A percentile compares a stretch with the other conserved stretches of the same genome.
phyloP scores from a whole-genome alignment of 37 sponge, comb jelly and placozoan genomes.

The Chondrilla cf. caribensis region DNA sequence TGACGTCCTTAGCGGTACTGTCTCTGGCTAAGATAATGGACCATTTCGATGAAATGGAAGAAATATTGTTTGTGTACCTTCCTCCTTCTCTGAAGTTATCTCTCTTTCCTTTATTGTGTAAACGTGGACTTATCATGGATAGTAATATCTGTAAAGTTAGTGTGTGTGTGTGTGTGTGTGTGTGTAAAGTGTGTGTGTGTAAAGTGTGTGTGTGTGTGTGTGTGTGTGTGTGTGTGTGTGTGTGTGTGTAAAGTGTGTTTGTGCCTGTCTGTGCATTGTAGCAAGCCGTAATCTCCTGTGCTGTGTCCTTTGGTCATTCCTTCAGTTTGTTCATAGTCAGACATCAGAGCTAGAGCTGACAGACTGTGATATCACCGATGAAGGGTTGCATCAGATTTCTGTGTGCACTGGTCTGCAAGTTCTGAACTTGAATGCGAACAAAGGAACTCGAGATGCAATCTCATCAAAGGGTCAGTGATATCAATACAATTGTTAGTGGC shows the following conservation, averaged over 20 bases:
- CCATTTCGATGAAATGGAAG: constrained; percentile 3
- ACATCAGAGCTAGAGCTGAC: constrained; percentile 6
- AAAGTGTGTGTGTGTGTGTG: too few species aligned
- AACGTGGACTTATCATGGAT: neutral
- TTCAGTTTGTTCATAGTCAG: constrained; percentile 3
- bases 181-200: constrained; percentile 14
- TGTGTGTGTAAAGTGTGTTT: too few species aligned
- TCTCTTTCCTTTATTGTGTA: constrained; percentile 16
- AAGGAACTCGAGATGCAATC: neutral
- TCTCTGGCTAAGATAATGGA: neutral
- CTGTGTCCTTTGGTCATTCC: too few species aligned
- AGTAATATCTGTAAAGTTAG: constrained; percentile 15
- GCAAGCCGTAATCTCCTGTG: too few species aligned
- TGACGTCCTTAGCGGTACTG: neutral
- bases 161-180: neutral
- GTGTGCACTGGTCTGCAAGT: neutral
- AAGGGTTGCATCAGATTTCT: neutral
- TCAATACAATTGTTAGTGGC: neutral
- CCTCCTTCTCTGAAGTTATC: neutral
- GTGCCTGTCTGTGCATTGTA: too few species aligned
- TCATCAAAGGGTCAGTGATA: neutral
- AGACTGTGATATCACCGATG: constrained; percentile 11
- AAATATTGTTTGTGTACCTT: neutral
- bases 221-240: too few species aligned
- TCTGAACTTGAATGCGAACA: neutral